Conservation (phyloP, 2,888 invertebrate species). For the Agelastica alni region DNA sequence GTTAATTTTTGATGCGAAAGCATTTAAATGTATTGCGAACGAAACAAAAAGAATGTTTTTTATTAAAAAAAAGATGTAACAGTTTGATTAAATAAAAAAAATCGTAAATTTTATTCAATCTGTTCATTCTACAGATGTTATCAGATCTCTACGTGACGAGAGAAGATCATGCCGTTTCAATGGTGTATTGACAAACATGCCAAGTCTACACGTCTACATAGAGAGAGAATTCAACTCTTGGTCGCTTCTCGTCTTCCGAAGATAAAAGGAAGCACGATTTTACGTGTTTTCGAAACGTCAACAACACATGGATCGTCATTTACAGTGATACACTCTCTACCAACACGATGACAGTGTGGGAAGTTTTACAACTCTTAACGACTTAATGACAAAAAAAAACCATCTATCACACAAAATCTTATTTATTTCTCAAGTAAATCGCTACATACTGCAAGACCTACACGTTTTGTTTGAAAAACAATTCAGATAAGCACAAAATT, state of each 20-base stretch:
- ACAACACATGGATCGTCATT: slow-evolving; percentile 39
- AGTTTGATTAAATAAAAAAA: slow-evolving; percentile 2
- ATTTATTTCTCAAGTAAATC: too few relatives aligned
- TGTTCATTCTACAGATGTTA: slow-evolving; percentile 14
- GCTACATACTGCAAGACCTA: too few relatives aligned
- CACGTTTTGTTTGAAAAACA: too few relatives aligned
- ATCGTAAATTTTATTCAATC: slow-evolving; percentile 13
- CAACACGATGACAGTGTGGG: slow-evolving; percentile 13
- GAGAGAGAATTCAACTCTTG: slow-evolving; percentile 9
- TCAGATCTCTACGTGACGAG: slow-evolving; percentile 20
- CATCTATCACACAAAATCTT: too few relatives aligned
- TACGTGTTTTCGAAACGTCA: slow-evolving; percentile 35
- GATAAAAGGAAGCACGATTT: slow-evolving; percentile 36
- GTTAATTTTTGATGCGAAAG: too few relatives aligned
- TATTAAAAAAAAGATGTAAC: too few relatives aligned
- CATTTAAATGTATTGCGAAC: too few relatives aligned
- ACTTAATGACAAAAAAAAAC: too few relatives aligned
- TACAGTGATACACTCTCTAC: slow-evolving; percentile 16
- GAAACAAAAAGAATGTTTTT: too few relatives aligned
- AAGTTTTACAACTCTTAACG: slow-evolving; percentile 8
- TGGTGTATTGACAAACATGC: slow-evolving; percentile 22
- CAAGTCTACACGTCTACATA: slow-evolving; percentile 20
- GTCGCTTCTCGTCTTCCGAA: slow-evolving; percentile 27
- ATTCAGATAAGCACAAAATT: too few relatives aligned
- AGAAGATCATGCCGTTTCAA: slow-evolving; percentile 19